Conservation (phyloP, 1,140 invertebrate genomes). For the Antheraea pernyi region DNA sequence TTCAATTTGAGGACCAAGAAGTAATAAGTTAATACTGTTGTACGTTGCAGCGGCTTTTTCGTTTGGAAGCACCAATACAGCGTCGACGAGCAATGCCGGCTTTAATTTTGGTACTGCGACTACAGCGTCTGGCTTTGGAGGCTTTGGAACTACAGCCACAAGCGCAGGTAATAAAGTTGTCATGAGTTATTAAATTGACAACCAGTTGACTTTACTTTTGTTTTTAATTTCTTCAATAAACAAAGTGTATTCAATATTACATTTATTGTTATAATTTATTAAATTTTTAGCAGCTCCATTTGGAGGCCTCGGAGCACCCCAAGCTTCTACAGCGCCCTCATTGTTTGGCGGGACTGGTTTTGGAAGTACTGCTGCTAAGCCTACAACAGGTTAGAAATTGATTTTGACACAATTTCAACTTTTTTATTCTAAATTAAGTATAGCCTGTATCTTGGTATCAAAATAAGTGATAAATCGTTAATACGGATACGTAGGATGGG, state of each 20-base stretch:
- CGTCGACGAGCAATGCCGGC: conserved; percentile 66
- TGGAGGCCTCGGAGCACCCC: conserved; percentile 52
- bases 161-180: conserved; percentile 46
- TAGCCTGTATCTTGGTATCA: too few species aligned
- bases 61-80: conserved; percentile 61
- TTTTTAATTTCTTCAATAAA: neutral
- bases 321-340: conserved; percentile 58
- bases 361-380: conserved; percentile 63
- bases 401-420: too few species aligned
- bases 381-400: conserved; percentile 50
- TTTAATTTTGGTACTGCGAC: conserved; percentile 82
- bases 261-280: conserved; percentile 5
- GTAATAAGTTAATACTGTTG: neutral
- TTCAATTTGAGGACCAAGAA: neutral
- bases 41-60: conserved; percentile 55
- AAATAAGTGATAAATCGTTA: too few species aligned
- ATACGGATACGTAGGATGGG: too few species aligned
- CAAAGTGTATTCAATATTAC: neutral
- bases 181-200: neutral
- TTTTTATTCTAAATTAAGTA: too few species aligned
- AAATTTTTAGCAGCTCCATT: conserved; percentile 49
- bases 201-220: too few species aligned
- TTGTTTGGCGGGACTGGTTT: conserved; percentile 77
- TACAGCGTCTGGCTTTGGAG: conserved; percentile 78
- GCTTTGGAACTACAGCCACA: conserved; percentile 74